Base-by-base conservation (phyloP, 2,888 invertebrate species). In the Chymomyza fuscimana region DNA sequence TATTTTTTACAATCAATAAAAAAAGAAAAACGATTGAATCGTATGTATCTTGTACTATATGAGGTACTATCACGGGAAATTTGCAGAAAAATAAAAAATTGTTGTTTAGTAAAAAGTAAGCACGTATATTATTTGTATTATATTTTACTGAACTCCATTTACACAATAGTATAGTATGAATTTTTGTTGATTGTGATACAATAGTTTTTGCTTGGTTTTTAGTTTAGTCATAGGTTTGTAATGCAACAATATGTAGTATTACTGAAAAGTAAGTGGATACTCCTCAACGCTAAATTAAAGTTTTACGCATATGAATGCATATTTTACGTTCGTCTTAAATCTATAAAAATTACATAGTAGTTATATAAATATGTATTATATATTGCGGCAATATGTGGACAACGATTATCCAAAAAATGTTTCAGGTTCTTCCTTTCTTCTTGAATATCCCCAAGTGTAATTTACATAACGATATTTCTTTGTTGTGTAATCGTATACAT, bases 401-500 rank as follows among this genome's bases (percentile, higher is more conserved):
- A 32, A 12, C 40, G 12, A 12, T 12, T 46, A 12, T 46, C 40
- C 40, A 12, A 46, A 46, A 46, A 51, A 52, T 61, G 29, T 12
- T 63, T 50, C 1, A 36, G 7, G 40, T 64, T 36, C 15, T 36
- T 16, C 56, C 16, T 19, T 32, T 59, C 2, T 46, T 46, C 40
- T 46, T 46, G 40, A 46, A 46, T 46, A 46, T 46, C 40, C 40
- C 40, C 40, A 46, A 46, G 40, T 16, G 29, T 65, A 77, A 63
- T 72, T 51, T 72, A 77, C 77, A 77, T 64, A 56, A 69, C 58
- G 66, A 58, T 36, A 61, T 59, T 64, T 19, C 5, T 46, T 10
- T 51, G 63, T 29, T 32, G 32, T 59, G 46, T 16, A 40, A n/a
- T 10, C 19, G 32, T 51, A 7, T 59, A 68, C 36, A 71, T 91